A percentile compares a stretch with the other conserved stretches of the same genome.
These are phyloP conservation scores for Spea hammondii DNA, from an alignment of 2,797 vertebrate species.

Conservation along the genomic window DNA sequence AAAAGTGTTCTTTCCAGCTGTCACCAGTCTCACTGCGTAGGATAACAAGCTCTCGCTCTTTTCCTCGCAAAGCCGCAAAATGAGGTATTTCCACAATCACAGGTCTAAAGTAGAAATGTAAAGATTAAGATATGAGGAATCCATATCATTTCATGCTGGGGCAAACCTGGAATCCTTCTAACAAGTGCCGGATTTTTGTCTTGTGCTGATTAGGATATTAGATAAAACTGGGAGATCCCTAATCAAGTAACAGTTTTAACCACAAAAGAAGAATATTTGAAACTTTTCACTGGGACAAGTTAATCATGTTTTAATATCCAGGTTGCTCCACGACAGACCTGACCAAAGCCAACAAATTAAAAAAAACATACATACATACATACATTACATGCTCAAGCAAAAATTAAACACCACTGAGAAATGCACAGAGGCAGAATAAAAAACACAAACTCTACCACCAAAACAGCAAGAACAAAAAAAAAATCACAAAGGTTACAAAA, in stretches of 20 bases:
- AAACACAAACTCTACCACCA: constrained; percentile 71
- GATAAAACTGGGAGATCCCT: too few relatives aligned
- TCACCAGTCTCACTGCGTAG: constrained; percentile 95
- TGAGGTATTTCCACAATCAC: constrained; percentile 99
- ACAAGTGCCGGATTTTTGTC: background rate
- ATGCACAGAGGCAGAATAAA: constrained; percentile 59
- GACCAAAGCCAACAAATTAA: constrained; percentile 13
- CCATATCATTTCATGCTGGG: constrained; percentile 61
- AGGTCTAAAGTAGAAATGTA: constrained; percentile 76
- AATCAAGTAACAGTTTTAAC: too few relatives aligned
- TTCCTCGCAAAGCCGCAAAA: constrained; percentile 92
- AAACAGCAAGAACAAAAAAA: constrained; percentile 67
- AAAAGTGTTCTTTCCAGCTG: constrained; percentile 98
- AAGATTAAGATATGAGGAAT: constrained; percentile 56
- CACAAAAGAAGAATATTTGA: background rate
- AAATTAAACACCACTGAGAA: constrained; percentile 73
- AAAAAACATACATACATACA: constrained; percentile 56
- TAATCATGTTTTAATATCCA: constrained; percentile 61
- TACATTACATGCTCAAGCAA: constrained; percentile 73
- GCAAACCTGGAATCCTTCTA: constrained; percentile 73
- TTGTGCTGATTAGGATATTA: too few relatives aligned
- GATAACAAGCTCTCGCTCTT: constrained; percentile 93
- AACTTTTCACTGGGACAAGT: background rate
- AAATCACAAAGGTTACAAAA: constrained; percentile 70
- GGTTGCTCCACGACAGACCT: constrained; percentile 79